A percentile compares a stretch with the other conserved stretches of the same genome.
Conservation (phyloP, 2,797 vertebrate species). For the Prionace glauca region DNA sequence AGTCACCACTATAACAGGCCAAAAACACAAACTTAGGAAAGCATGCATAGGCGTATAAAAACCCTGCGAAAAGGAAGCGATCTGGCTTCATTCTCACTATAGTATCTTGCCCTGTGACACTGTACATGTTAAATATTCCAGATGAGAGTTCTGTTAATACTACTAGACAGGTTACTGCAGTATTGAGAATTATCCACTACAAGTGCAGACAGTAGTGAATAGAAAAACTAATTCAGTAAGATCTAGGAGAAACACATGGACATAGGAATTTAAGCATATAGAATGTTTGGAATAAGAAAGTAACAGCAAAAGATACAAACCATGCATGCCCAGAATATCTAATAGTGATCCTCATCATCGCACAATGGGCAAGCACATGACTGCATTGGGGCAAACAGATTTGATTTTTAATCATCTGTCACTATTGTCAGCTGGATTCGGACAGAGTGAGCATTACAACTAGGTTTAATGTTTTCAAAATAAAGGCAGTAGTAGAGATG, state of each 20-base stretch:
- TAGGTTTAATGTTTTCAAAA: not conserved
- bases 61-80: not conserved
- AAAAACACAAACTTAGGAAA: not conserved
- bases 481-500: no score
- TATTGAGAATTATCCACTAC: not conserved
- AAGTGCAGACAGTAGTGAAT: not conserved
- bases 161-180: not conserved
- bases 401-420: not conserved
- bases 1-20: not conserved
- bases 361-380: not conserved
- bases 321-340: not conserved
- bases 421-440: not conserved
- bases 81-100: not conserved
- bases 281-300: not conserved
- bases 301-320: not conserved
- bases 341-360: not conserved
- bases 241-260: not conserved
- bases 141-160: not conserved
- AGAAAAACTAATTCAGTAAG: not conserved
- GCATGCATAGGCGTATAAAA: not conserved
- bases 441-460: not conserved
- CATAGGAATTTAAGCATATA: not conserved
- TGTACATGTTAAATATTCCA: not conserved
- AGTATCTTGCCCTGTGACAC: not conserved
- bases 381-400: not conserved